Evolutionary conservation across 2,113 vertebrate genomes (phyloP), one percentile per base, ranked within the genome.

Genomic region (Lagopus muta): DNA sequence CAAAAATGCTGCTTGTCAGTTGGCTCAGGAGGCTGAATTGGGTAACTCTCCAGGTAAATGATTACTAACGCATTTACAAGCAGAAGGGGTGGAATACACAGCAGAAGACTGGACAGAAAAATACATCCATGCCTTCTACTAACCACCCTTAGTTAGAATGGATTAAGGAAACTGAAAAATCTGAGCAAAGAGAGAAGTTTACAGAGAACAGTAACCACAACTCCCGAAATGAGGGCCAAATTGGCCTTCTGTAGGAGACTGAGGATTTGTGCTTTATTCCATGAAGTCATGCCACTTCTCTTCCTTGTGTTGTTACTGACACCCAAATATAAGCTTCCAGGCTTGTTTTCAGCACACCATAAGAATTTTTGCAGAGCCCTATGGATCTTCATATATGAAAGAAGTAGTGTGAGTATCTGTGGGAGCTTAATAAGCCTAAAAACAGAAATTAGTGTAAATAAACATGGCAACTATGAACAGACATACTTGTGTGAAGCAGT

Each of bases 191-290:
- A n/a, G 76, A 40, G 71, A 65, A 47, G n/a, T 28, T n/a, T 38
- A 21, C 58, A 14, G 20, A 54, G n/a, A 77, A 9, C 38, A 47
- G 11, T 7, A 54, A 34, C 38, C 60, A 17, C 22, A 11, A 12
- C 11, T 20, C 52, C 47, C 6, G 4, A 18, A 5, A 13, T 42
- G 16, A 66, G 34, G 67, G 24, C 40, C 14, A 16, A 25, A 7
- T 32, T 0, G 1, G 40, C 14, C 27, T 54, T 30, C 10, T 25
- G 16, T 61, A 47, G 25, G 74, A 38, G 22, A 38, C 1, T 3
- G n/a, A 36, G 38, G 45, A 10, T 52, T 42, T 61, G 22, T 54
- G 7, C 13, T 47, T 61, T 28, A 13, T 80, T 40, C 45, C 0
- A 0, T 8, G 10, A 21, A 32, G 16, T 34, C 69, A 21, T 16